phyloP scores from a whole-genome alignment of 2,797 vertebrate genomes.

The Ambastaia sidthimunki region DNA sequence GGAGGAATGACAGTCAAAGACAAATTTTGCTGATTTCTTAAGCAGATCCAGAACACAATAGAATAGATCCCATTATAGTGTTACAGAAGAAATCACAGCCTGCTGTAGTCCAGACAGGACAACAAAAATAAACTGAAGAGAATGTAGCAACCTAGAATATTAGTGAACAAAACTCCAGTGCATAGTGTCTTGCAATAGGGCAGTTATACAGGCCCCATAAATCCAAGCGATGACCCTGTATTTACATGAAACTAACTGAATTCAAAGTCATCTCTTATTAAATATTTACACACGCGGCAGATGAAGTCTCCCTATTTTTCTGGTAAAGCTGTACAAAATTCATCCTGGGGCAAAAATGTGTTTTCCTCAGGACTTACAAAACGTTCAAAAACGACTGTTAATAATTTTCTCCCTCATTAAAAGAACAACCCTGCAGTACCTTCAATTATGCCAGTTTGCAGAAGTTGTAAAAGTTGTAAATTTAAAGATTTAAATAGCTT shows the following conservation, averaged over 20 bases:
- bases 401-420: conserved; percentile 91
- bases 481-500: conserved; percentile 99
- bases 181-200: background rate
- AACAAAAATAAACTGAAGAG: background rate
- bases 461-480: conserved; percentile 99
- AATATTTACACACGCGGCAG: background rate
- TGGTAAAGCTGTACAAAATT: conserved; percentile 70
- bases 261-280: too few species aligned
- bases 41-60: conserved; percentile 2
- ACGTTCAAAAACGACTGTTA: conserved; percentile 81
- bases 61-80: background rate
- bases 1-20: conserved; percentile 6
- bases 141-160: background rate
- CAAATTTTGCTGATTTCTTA: conserved; percentile 63
- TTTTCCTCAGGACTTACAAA: conserved; percentile 84
- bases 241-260: too few species aligned
- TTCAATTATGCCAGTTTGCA: conserved; percentile 98
- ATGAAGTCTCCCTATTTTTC: conserved; percentile 56
- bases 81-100: background rate
- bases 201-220: too few species aligned
- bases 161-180: background rate
- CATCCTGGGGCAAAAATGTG: conserved; percentile 77
- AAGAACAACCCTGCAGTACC: conserved; percentile 96
- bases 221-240: too few species aligned
- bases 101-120: background rate